Evolutionary conservation across 2,888 invertebrate genomes (phyloP), one percentile per base, ranked within the genome.

Genomic region (Hylaea fasciaria): DNA sequence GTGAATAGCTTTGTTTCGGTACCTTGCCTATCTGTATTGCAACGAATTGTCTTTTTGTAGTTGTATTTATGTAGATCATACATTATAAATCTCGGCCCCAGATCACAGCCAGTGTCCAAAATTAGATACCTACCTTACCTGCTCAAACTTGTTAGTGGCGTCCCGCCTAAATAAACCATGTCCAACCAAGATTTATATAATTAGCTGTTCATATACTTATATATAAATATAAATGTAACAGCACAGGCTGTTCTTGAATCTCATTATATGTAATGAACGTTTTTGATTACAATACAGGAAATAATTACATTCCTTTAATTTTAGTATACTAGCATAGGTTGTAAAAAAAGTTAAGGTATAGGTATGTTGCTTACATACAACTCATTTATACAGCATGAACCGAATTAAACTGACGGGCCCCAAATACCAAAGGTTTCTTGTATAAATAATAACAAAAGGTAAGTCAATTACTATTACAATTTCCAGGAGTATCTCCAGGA

Each of bases 401-500:
- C 3, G 9, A 32, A 2, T 22, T 22, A 22, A 32, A 10, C 9
- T 2, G 32, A 10, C 32, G 9, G 10, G 32, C 9, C 32, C n/a
- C n/a, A n/a, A n/a, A n/a, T n/a, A n/a, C n/a, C 9, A 32, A 32
- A 32, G 3, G 7, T 32, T 32, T 32, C 1, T 1, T 32, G 37
- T 5, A 7, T 5, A 40, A 13, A 14, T 40, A 40, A 14, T 40
- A 40, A 13, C 7, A 14, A 2, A n/a, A 37, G 37, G 12, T n/a
- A 9, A 8, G n/a, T 37, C 1, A 9, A n/a, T 7, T 14, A 14
- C 1, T 1, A 9, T 50, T 59, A 2, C 39, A 35, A 32, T 60
- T 83, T 83, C 39, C 77, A 94, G 94, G 85, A 90, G 64, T 94
- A 95, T 0, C 81, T 95, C 28, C 80, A 83, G 37, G 87, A 91